Base-by-base conservation (phyloP, 1,140 invertebrate genomes). In the Drosophila nasuta region DNA sequence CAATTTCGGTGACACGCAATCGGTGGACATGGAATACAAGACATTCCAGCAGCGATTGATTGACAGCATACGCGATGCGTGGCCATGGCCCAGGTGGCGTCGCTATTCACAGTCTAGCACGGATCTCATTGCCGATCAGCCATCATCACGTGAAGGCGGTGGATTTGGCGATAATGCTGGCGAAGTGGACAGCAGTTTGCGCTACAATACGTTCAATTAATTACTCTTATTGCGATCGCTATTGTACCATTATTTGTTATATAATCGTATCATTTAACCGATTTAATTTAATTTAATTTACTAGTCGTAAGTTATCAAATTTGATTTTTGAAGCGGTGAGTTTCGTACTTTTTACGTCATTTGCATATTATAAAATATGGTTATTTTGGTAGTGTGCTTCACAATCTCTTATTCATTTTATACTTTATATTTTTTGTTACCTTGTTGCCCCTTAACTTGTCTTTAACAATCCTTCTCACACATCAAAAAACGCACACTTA, bases 21-120 rank as follows among this genome's bases (percentile, higher is more conserved):
- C 93, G 38, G 94, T 95, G 7, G 96, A 97, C 68, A 94, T 97
- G 92, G 96, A 97, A 74, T 97, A 97, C 82, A 97, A 97, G 93
- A 97, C 96, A 20, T 97, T 98, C 85, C 94, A 94, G 4, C 96
- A 97, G 82, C 93, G 97, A 48, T 93, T 97, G 2, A 93, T 95
- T 28, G 96, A 97, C 75, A 96, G 96, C n/a, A 94, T 97, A 75
- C 92, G 65, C 79, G 94, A 79, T 92, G 94, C 76, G 67, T 80
- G 80, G 68, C 65, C 85, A 74, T 79, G 80, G 79, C 81, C 77
- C 15, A 63, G 81, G 10, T 73, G 71, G 56, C 79, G 88, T 33
- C 85, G 75, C 0, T 90, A 81, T 38, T 86, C 91, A n/a, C 76
- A 82, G 58, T 91, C 88, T 33, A 89, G 64, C 48, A 75, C 83